Percentiles rank a stretch among this genome's conserved stretches.
Conservation (phyloP, 2,113 vertebrate genomes). For the Xerus inauris region DNA sequence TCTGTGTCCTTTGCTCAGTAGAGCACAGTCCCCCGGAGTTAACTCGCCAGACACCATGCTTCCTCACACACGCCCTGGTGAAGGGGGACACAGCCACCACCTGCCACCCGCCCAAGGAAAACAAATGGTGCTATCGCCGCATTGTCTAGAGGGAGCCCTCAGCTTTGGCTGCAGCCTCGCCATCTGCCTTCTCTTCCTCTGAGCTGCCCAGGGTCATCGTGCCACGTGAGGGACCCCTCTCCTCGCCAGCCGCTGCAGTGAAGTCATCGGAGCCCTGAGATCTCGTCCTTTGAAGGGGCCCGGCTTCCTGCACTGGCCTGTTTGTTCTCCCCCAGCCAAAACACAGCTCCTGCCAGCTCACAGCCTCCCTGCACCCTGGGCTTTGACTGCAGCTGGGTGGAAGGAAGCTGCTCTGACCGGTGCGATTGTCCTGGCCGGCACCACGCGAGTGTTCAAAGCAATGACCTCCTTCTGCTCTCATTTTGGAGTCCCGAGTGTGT, state of each 20-base stretch:
- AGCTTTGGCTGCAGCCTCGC: fast-evolving
- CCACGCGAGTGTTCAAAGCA: constrained; percentile 62
- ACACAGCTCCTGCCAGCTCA: not conserved
- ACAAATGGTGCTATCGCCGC: not conserved
- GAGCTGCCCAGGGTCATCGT: not conserved
- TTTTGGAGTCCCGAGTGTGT: constrained; percentile 49
- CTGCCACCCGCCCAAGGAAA: not conserved
- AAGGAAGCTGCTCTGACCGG: constrained; percentile 58
- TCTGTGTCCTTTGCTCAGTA: not conserved
- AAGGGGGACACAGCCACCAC: not conserved
- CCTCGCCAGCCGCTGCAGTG: not conserved
- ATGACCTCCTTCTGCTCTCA: constrained; percentile 66
- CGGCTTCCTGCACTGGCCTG: not conserved
- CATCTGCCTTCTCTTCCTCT: not conserved
- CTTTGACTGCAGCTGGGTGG: constrained; percentile 52
- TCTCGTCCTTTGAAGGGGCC: constrained; percentile 31
- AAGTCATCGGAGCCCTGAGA: not conserved
- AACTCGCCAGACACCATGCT: no score
- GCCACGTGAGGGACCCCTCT: not conserved
- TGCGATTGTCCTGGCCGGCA: constrained; percentile 38
- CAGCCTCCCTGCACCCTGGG: not conserved
- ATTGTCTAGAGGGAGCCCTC: not conserved
- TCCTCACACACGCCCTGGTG: not conserved
- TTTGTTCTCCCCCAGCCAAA: constrained; percentile 54
- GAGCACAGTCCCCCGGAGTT: not conserved